Conservation (phyloP, 2,113 vertebrate species). For the Macrotus californicus region DNA sequence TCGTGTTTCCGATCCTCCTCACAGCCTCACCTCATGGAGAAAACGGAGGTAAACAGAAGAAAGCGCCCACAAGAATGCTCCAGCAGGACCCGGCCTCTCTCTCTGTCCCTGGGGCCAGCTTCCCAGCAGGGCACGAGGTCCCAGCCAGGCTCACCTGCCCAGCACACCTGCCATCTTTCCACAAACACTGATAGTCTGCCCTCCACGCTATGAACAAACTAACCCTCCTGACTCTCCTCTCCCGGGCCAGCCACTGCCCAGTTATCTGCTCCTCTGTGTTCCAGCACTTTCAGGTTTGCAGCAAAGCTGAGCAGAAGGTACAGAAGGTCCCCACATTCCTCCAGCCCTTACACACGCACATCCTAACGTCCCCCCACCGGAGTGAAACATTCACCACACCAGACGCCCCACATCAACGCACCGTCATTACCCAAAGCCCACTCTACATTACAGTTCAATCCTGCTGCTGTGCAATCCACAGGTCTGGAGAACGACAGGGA, state of each 20-base stretch:
- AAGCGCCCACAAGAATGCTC: too few relatives aligned
- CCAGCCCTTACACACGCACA: too few relatives aligned
- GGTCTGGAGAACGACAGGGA: neutral
- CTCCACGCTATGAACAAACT: neutral
- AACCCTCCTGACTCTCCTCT: rapidly evolving
- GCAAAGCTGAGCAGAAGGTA: neutral
- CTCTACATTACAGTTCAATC: neutral
- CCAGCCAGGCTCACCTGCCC: neutral
- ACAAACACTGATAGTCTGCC: neutral
- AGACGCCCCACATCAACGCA: too few relatives aligned
- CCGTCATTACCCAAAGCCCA: neutral
- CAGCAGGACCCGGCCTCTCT: too few relatives aligned
- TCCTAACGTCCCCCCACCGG: too few relatives aligned
- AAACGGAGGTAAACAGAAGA: neutral
- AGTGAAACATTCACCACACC: neutral
- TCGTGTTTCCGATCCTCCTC: neutral
- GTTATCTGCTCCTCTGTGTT: neutral
- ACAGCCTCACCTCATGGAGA: neutral
- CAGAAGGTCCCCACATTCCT: too few relatives aligned
- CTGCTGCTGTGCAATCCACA: neutral
- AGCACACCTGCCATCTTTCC: neutral
- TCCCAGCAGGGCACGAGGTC: neutral
- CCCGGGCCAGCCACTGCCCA: neutral
- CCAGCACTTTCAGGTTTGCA: neutral
- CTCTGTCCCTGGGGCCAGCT: too few relatives aligned